Evolutionary conservation across 2,113 vertebrate genomes (phyloP).

Genomic region (Xenopus laevis): DNA sequence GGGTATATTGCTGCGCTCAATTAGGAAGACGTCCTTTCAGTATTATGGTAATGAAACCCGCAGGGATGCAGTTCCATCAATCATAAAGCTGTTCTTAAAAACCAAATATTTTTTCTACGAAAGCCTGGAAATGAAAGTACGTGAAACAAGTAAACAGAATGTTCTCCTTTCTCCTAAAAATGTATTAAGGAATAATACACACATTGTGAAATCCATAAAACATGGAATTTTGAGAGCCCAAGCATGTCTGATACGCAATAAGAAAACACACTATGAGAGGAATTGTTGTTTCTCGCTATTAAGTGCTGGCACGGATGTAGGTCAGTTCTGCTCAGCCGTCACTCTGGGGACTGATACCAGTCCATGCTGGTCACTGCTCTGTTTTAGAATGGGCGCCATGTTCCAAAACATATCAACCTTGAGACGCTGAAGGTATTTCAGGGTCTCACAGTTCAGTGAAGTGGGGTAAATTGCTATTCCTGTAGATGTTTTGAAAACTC

Average conservation of each 20-base stretch:
- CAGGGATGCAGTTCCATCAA: no score
- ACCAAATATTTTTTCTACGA: background rate
- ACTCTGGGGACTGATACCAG: no score
- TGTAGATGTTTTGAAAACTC: no score
- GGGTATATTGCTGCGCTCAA: no score
- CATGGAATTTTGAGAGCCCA: background rate
- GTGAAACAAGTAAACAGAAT: conserved; percentile 4
- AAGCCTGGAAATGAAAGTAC: background rate
- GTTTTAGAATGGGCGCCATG: no score
- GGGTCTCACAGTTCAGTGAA: no score
- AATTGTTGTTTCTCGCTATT: conserved; percentile 12
- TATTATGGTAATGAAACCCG: no score
- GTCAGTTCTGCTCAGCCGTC: background rate
- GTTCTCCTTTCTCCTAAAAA: conserved; percentile 1
- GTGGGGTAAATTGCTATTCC: no score
- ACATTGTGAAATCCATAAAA: conserved; percentile 19
- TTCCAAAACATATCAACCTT: no score
- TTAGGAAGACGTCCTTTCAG: no score
- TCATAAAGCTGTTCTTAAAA: background rate
- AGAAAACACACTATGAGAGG: conserved; percentile 16
- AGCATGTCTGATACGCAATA: conserved; percentile 20
- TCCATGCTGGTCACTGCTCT: no score
- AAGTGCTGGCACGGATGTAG: conserved; percentile 16
- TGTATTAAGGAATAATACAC: conserved; percentile 14
- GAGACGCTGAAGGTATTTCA: no score